Conservation (phyloP, 2,113 vertebrate species). For the Picathartes gymnocephalus region DNA sequence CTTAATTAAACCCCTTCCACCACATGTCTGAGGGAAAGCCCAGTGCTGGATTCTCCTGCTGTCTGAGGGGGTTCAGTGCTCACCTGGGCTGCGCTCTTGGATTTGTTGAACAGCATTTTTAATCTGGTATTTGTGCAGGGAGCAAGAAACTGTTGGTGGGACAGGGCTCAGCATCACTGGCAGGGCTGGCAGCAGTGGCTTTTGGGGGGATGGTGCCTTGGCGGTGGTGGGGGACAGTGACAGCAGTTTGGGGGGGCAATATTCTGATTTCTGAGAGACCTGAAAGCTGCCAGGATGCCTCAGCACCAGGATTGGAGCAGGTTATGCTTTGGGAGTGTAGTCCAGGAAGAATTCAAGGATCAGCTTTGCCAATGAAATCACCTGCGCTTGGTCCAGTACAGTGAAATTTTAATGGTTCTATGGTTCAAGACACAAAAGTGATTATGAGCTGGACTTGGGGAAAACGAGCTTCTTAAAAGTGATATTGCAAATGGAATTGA, state of each 20-base stretch:
- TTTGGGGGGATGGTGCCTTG: too few species aligned
- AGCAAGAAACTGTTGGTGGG: not conserved
- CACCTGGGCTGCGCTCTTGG: not conserved
- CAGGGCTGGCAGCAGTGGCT: accelerated
- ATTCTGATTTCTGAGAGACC: not conserved
- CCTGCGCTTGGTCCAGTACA: not conserved
- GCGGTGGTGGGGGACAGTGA: too few species aligned
- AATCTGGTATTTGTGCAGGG: not conserved
- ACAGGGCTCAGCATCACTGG: accelerated
- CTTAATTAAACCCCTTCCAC: not conserved
- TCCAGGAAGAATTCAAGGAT: not conserved
- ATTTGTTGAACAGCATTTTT: not conserved
- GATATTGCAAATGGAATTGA: not conserved
- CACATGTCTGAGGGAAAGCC: not conserved
- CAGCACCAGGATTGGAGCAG: accelerated
- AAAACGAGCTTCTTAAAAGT: not conserved
- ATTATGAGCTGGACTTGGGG: not conserved
- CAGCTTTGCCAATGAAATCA: not conserved
- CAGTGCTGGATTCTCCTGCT: not conserved
- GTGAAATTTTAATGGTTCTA: not conserved
- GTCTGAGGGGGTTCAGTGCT: not conserved
- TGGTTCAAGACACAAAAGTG: not conserved
- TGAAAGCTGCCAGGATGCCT: not conserved
- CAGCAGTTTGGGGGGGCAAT: not conserved
- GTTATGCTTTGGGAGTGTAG: not conserved